phyloP scores from a whole-genome alignment of 2,888 invertebrate genomes.

The Phyllotreta cruciferae region DNA sequence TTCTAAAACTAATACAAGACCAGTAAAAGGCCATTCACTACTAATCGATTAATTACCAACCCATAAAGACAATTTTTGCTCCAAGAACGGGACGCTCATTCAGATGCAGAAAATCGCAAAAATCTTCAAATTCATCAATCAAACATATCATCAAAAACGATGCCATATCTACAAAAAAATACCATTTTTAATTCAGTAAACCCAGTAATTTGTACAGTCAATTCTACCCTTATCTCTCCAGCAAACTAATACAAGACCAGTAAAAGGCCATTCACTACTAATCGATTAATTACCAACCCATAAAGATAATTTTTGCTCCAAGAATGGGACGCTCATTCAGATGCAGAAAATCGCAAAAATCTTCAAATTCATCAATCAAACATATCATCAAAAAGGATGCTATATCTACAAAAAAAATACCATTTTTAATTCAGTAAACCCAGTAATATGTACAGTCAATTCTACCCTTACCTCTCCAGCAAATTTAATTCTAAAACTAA shows the following conservation, averaged over 20 bases:
- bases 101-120: too few relatives aligned
- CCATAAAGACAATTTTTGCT: too few relatives aligned
- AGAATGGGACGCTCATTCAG: too few relatives aligned
- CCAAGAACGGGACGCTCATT: too few relatives aligned
- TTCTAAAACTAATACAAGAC: too few relatives aligned
- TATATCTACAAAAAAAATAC: constrained; percentile 39
- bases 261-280: too few relatives aligned
- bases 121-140: constrained; percentile 36
- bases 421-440: constrained; percentile 31
- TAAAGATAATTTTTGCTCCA: too few relatives aligned
- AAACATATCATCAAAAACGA: constrained; percentile 40
- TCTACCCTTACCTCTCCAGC: constrained; percentile 11
- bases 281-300: too few relatives aligned
- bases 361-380: constrained; percentile 37
- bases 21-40: too few relatives aligned
- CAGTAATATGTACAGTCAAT: constrained; percentile 6
- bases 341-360: constrained; percentile 1
- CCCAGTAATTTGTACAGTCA: constrained; percentile 7
- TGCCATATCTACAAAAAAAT: constrained; percentile 41
- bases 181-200: constrained; percentile 35
- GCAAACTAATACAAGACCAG: too few relatives aligned
- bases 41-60: too few relatives aligned
- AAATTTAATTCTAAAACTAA: too few relatives aligned
- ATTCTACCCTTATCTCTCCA: constrained; percentile 15
- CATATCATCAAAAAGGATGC: constrained; percentile 41